phyloP scores from a whole-genome alignment of 2,888 invertebrate genomes.

The Piscicola geometra region DNA sequence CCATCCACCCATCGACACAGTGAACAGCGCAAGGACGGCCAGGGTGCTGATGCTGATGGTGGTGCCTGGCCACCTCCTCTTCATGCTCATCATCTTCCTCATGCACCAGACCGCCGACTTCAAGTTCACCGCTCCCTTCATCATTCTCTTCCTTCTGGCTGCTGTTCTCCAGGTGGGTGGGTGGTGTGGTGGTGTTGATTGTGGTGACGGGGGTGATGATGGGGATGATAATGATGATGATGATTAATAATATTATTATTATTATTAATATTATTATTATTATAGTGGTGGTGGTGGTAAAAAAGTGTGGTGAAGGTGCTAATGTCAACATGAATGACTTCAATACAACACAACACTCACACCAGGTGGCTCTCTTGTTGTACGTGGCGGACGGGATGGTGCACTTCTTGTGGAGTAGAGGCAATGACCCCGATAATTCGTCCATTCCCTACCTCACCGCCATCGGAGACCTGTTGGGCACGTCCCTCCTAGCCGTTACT shows the following conservation, averaged over 20 bases:
- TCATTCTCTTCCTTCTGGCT: constrained; percentile 71
- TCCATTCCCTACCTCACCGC: constrained; percentile 90
- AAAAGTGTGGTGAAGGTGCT: too few relatives aligned
- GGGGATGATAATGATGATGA: too few relatives aligned
- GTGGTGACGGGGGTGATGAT: too few relatives aligned
- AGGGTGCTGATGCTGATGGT: constrained; percentile 80
- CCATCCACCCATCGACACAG: constrained; percentile 57
- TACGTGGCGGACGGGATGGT: constrained; percentile 80
- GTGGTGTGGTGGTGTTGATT: too few relatives aligned
- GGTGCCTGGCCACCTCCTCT: constrained; percentile 82
- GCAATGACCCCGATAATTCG: constrained; percentile 87
- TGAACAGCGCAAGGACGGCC: constrained; percentile 76
- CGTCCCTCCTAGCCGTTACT: constrained; percentile 58
- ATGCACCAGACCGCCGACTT: constrained; percentile 78
- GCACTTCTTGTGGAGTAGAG: constrained; percentile 80
- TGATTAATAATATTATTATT: constrained; percentile 3
- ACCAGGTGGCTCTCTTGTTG: constrained; percentile 72
- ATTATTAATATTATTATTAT: constrained; percentile 8
- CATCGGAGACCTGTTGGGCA: constrained; percentile 83
- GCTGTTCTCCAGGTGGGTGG: constrained; percentile 60
- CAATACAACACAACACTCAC: too few relatives aligned
- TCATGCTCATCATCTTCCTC: constrained; percentile 78
- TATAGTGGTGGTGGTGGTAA: not conserved
- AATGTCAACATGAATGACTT: too few relatives aligned
- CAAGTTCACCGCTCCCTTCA: constrained; percentile 75